Conservation (phyloP, 2,888 invertebrate genomes). For the Parnassius smintheus region DNA sequence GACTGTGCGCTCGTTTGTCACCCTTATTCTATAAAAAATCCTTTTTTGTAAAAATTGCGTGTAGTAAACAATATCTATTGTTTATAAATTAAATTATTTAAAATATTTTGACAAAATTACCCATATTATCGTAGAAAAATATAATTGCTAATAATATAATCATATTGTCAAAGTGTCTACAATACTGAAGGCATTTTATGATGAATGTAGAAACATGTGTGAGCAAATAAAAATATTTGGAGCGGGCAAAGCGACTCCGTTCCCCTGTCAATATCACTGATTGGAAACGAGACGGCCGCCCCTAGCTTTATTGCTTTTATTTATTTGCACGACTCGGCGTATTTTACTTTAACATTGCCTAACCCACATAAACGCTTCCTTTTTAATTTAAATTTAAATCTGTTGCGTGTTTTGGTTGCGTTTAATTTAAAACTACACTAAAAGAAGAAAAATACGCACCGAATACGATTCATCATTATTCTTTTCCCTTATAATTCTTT, state of each 20-base stretch:
- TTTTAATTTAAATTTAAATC: slow-evolving; percentile 25
- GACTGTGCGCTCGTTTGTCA: too few species aligned
- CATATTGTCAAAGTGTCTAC: neutral
- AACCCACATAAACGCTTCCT: slow-evolving; percentile 26
- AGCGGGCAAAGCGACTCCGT: slow-evolving; percentile 32
- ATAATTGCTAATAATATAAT: neutral
- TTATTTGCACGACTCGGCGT: slow-evolving; percentile 39
- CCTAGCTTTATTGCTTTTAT: slow-evolving; percentile 50
- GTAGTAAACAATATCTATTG: too few species aligned
- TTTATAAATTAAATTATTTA: too few species aligned
- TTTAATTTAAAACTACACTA: slow-evolving; percentile 10
- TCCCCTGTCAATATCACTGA: slow-evolving; percentile 64
- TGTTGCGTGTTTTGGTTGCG: slow-evolving; percentile 21
- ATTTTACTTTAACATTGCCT: slow-evolving; percentile 23
- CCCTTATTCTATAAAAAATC: too few species aligned
- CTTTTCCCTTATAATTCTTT: too few species aligned
- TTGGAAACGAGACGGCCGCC: slow-evolving; percentile 48
- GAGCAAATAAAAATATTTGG: slow-evolving; percentile 45
- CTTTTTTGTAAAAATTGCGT: too few species aligned
- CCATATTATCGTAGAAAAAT: too few species aligned
- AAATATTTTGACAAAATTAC: too few species aligned
- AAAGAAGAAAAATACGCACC: too few species aligned
- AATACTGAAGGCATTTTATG: slow-evolving; percentile 9
- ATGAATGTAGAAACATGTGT: slow-evolving; percentile 29
- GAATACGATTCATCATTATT: too few species aligned